Base-by-base conservation (phyloP, 2,888 invertebrate genomes). In the Scaptomyza cyrtandrae region DNA sequence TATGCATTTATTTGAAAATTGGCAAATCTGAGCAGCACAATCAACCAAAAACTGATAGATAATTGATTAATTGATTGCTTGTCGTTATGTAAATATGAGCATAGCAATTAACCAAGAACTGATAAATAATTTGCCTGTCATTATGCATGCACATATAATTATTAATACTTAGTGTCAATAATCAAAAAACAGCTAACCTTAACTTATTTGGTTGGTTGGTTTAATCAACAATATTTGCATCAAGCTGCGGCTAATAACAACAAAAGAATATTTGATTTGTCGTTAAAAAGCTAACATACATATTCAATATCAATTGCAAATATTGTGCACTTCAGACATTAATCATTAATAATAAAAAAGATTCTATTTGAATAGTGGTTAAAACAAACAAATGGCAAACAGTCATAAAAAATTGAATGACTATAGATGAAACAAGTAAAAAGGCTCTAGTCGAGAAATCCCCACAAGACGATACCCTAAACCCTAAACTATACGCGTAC, bases 201-300 rank as follows among this genome's bases (percentile, higher is more conserved):
- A 43, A 66, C 52, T 52, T 55, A 48, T 56, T 56, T 37, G 13
- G 3, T 35, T 3, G 48, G 16, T n/a, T 35, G 55, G 16, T 27
- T 45, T 50, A 45, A 62, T 50, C 46, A 70, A 46, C 39, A 29
- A 16, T 6, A 16, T 35, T 13, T 43, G 13, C 6, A 16, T 67
- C 39, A 37, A 33, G 33, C 16, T 56, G 45, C 1, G 19, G 13
- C 39, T 50, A 6, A 13, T 11, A 45, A 19, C 6, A 13, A 16
- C 11, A 27, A 31, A 45, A n/a, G 31, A 49, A 13, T 43, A 33
- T 57, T 54, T 71, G 35, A 69, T 56, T 71, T 55, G n/a, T 39
- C 39, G 33, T 29, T 29, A 39, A 37, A 33, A 6, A 27, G 19
- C 6, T 27, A 27, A 27, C 4, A 27, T 27, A 27, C 27, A 27